Evolutionary conservation across 2,113 vertebrate species (phyloP).

Genomic region (Uria aalge): DNA sequence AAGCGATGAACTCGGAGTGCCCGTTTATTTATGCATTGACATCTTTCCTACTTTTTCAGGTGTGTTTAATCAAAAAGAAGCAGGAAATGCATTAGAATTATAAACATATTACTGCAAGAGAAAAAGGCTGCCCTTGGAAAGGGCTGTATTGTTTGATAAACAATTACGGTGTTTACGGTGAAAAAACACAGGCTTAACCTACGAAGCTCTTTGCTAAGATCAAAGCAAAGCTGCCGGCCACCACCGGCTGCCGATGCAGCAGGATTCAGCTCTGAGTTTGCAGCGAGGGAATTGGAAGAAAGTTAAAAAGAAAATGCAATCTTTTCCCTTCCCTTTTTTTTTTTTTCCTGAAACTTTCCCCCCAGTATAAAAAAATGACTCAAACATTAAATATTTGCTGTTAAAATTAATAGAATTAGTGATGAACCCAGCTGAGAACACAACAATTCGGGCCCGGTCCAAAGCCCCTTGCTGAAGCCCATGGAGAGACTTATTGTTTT

Average conservation of each 20-base stretch:
- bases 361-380: neutral
- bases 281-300: neutral
- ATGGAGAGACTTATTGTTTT: neutral
- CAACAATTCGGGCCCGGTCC: neutral
- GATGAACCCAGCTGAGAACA: slow-evolving; percentile 13
- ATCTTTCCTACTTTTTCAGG: slow-evolving; percentile 53
- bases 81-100: slow-evolving; percentile 53
- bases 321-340: neutral
- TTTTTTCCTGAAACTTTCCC: neutral
- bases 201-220: neutral
- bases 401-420: slow-evolving; percentile 20
- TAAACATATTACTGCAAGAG: slow-evolving; percentile 29
- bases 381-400: slow-evolving; percentile 5
- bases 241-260: neutral
- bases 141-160: slow-evolving; percentile 18
- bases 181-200: slow-evolving; percentile 48
- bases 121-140: slow-evolving; percentile 11
- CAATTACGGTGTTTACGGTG: neutral
- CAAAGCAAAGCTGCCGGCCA: slow-evolving; percentile 13
- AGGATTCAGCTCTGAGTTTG: neutral
- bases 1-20: neutral
- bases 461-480: neutral
- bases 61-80: slow-evolving; percentile 59
- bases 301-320: neutral
- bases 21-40: slow-evolving; percentile 40